Base-by-base conservation (phyloP, 2,888 invertebrate species). In the Drosophila sordidula region DNA sequence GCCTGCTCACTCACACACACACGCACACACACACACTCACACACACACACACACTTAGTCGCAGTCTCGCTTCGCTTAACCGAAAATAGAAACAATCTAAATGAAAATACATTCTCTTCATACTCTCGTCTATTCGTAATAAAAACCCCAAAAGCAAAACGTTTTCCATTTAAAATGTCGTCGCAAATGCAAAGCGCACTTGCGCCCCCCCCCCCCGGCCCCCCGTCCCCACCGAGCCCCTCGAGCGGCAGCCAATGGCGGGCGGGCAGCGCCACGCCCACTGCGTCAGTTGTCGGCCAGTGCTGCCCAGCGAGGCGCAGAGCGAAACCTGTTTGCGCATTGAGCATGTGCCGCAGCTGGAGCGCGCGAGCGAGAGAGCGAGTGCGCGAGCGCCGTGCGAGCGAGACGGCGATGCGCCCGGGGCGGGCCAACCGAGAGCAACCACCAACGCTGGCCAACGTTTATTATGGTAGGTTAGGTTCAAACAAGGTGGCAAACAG, bases 131-230 rank as follows among this genome's bases (percentile, higher is more conserved):
- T 71, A 74, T 76, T 58, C 75, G 77, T 77, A 82, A 87, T 78
- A 82, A 87, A 89, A 89, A 84, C 84, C 87, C 87, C 88, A 90
- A 90, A 90, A 90, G 89, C 90, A 90, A 91, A 91, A 89, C 90
- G 89, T 78, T 91, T 90, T 90, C 89, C 79, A 88, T 90, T 90
- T 90, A 91, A 90, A 91, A 90, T 90, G 90, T 90, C 91, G 91
- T 86, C 90, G 81, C 70, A 77, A 83, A 73, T 63, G 63, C 80
- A 69, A 61, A 67, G 57, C 59, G 51, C 49, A 50, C 36, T 42
- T 6, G 42, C 39, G 6, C 42, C 34, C 39, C 2, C 2, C 3
- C 22, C n/a, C n/a, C 39, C 3, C 42, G 29, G 34, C 2, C 2
- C 3, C 12, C 52, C 1, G 12, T 29, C 34, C n/a, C 8, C 39